Conservation (phyloP, 2,113 vertebrate species). For the Uropsilus gracilis region DNA sequence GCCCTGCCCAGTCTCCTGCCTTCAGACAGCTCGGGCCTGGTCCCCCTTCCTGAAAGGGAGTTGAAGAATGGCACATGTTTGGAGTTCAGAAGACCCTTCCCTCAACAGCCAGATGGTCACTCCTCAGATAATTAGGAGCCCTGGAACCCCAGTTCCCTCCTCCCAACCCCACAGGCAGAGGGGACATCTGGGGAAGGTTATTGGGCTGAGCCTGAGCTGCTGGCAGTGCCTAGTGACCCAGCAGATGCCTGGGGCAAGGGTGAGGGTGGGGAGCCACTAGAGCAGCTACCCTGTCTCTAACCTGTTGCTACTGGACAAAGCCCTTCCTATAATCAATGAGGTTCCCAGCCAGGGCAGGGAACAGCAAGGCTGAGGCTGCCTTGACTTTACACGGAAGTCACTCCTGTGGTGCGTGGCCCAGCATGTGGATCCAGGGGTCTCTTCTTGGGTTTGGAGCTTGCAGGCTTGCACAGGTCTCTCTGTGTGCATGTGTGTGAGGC, state of each 20-base stretch:
- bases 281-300: background rate
- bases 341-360: background rate
- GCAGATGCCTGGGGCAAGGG: background rate
- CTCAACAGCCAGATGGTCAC: conserved; percentile 48
- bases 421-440: background rate
- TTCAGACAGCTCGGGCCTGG: background rate
- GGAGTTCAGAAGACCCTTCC: background rate
- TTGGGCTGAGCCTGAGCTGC: background rate
- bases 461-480: background rate
- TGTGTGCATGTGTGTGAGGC: background rate
- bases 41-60: background rate
- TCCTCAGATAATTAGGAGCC: conserved; percentile 18
- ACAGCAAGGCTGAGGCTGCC: background rate
- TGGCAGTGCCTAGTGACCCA: conserved; percentile 45
- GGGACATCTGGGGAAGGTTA: conserved; percentile 50
- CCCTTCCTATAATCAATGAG: background rate
- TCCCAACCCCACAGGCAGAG: background rate
- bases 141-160: background rate
- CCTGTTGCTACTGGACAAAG: background rate
- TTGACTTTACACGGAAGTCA: background rate
- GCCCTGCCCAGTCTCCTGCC: background rate
- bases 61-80: background rate
- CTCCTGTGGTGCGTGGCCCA: fast-evolving
- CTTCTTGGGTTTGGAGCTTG: too few species aligned
- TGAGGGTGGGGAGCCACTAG: background rate